Evolutionary conservation across 2,113 vertebrate species (phyloP).

Genomic region (Petaurus breviceps): DNA sequence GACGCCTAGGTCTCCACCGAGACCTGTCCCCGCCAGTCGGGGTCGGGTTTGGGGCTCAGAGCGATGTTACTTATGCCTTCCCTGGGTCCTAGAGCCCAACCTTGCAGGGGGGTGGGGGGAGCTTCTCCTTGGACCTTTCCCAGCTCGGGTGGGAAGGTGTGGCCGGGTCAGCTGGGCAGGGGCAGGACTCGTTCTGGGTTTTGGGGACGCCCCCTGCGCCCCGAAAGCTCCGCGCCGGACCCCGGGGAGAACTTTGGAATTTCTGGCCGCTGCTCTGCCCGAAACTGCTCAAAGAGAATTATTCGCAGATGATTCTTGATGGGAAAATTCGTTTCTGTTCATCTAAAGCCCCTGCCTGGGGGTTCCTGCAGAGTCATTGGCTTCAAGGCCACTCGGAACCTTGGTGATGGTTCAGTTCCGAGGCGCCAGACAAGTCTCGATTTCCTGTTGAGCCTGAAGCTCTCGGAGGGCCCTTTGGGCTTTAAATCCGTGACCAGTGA

Average conservation of each 20-base stretch:
- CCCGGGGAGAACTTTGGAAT: background rate
- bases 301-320: background rate
- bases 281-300: background rate
- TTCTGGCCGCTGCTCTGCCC: background rate
- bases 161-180: too few relatives aligned
- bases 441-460: background rate
- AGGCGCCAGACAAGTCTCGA: background rate
- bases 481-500: background rate
- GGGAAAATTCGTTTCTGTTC: background rate
- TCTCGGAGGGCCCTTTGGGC: background rate
- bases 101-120: accelerated
- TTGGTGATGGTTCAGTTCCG: background rate
- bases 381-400: background rate
- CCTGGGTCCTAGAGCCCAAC: background rate
- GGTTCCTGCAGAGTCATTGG: background rate
- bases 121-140: background rate
- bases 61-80: background rate
- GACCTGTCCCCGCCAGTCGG: background rate
- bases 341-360: background rate
- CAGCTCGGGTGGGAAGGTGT: background rate
- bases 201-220: background rate
- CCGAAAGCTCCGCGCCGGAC: too few relatives aligned
- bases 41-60: background rate
- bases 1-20: background rate
- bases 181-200: too few relatives aligned